Evolutionary conservation across 2,113 vertebrate genomes (phyloP).

Genomic region (Paradoxurus hermaphroditus): DNA sequence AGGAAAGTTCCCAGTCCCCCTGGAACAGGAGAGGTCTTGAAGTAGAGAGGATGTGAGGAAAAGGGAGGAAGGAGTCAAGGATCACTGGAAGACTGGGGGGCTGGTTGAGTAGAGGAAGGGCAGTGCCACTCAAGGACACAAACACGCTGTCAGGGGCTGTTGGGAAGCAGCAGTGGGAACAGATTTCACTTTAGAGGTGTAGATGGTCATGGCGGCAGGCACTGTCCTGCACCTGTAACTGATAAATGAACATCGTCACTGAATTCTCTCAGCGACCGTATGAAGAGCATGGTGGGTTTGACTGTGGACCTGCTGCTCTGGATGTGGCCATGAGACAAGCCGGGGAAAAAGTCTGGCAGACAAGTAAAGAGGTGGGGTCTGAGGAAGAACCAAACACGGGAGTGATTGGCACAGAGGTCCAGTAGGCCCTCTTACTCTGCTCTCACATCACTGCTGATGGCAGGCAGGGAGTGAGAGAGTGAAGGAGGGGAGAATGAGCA

Average conservation of each 20-base stretch:
- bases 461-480: neutral
- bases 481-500: rapidly evolving
- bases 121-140: rapidly evolving
- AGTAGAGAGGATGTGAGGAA: neutral
- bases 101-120: neutral
- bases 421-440: neutral
- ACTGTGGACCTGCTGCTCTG: neutral
- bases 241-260: too few relatives aligned
- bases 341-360: neutral
- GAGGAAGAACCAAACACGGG: neutral
- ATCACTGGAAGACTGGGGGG: too few relatives aligned
- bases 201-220: rapidly evolving
- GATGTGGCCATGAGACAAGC: neutral
- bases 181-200: rapidly evolving
- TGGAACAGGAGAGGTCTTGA: neutral
- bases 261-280: rapidly evolving
- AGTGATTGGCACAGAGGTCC: neutral
- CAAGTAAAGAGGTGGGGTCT: neutral
- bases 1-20: neutral
- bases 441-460: neutral
- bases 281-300: neutral
- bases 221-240: neutral
- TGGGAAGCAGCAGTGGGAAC: rapidly evolving
- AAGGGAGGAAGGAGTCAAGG: neutral
- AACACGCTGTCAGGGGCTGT: neutral